phyloP scores from a whole-genome alignment of 1,140 invertebrate genomes.

The Tetraneura akinire region DNA sequence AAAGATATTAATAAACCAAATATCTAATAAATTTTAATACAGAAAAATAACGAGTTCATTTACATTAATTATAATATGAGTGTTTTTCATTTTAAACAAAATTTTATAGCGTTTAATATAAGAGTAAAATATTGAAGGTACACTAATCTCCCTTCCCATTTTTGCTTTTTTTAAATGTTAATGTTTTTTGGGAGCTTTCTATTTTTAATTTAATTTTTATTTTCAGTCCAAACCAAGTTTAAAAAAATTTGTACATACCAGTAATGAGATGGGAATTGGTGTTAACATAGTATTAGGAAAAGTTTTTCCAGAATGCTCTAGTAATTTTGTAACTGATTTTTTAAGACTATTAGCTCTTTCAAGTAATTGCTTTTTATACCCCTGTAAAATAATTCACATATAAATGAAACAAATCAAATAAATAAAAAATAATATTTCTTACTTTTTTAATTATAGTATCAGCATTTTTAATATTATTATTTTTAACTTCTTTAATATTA shows the following conservation, averaged over 20 bases:
- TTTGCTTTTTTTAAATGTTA: too few species aligned
- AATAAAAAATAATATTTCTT: not conserved
- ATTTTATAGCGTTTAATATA: too few species aligned
- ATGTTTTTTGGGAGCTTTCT: too few species aligned
- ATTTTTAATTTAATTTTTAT: too few species aligned
- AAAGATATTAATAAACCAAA: too few species aligned
- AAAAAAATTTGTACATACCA: slow-evolving; percentile 46
- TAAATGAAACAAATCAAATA: not conserved
- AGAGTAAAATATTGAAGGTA: too few species aligned
- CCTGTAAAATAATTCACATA: not conserved
- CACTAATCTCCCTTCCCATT: too few species aligned
- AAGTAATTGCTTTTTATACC: slow-evolving; percentile 35
- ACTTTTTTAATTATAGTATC: slow-evolving; percentile 18
- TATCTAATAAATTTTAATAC: too few species aligned
- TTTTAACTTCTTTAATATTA: slow-evolving; percentile 14
- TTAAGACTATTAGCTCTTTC: slow-evolving; percentile 43
- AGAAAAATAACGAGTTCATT: too few species aligned
- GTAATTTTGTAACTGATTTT: slow-evolving; percentile 45
- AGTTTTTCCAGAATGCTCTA: slow-evolving; percentile 22
- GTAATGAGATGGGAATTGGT: slow-evolving; percentile 55
- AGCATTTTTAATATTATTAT: slow-evolving; percentile 1
- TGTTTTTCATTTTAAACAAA: too few species aligned
- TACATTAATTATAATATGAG: too few species aligned
- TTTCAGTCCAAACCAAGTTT: too few species aligned
- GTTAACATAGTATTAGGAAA: slow-evolving; percentile 63